A percentile compares a stretch with the other conserved stretches of the same genome.
These are phyloP conservation scores for Taxidea taxus DNA, from an alignment of 2,113 vertebrate species.

Conservation along the genomic window DNA sequence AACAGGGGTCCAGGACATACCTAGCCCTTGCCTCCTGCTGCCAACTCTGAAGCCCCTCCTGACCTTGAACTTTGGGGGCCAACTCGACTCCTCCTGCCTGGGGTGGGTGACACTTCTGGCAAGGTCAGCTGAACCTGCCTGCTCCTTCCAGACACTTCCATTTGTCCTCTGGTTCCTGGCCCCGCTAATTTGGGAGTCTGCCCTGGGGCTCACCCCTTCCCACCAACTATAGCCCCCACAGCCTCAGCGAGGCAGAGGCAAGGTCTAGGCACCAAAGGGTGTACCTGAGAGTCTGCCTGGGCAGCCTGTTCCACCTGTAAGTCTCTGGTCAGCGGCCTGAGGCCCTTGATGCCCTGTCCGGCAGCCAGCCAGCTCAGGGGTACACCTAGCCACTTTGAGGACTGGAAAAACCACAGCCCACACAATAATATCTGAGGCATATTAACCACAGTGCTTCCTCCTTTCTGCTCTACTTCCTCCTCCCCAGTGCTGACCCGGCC, in stretches of 20 bases:
- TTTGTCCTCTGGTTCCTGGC: background rate
- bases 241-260: background rate
- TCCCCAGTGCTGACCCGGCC: background rate
- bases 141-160: background rate
- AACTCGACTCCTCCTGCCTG: background rate
- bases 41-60: background rate
- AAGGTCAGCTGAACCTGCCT: background rate
- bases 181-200: background rate
- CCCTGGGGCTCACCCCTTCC: background rate
- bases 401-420: conserved; percentile 53
- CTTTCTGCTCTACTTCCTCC: conserved; percentile 41
- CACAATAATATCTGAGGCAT: background rate
- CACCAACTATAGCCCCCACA: background rate
- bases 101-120: background rate
- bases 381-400: background rate
- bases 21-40: background rate
- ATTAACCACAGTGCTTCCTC: conserved; percentile 39
- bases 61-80: background rate
- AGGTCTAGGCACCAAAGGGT: background rate
- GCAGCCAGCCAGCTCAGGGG: background rate
- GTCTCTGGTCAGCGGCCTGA: background rate
- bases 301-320: background rate
- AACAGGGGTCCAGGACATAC: background rate
- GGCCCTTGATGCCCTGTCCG: background rate
- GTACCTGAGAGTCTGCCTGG: background rate